Percentiles rank a stretch among this genome's conserved stretches.
Conservation (phyloP, 2,888 invertebrate species). For the Hirtodrosophila duncani region DNA sequence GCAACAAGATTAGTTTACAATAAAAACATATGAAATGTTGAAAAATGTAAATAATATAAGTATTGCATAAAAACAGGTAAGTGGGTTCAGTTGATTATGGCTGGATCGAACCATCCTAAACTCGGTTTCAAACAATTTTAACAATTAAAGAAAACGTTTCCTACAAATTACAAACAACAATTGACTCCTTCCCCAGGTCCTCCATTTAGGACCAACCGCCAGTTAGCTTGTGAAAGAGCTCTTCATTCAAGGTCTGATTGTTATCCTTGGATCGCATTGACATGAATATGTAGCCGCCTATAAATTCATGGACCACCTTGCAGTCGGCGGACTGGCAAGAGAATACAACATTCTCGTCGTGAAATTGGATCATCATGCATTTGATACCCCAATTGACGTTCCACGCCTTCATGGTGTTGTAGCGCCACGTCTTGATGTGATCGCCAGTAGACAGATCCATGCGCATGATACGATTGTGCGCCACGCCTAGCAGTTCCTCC, state of each 20-base stretch:
- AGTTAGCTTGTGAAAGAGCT: slow-evolving; percentile 98
- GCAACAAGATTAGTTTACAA: slow-evolving; percentile 36
- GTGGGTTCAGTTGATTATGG: slow-evolving; percentile 33
- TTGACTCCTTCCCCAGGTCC: too few relatives aligned
- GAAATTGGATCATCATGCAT: slow-evolving; percentile 99
- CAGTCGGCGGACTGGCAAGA: slow-evolving; percentile 97
- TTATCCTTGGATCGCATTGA: slow-evolving; percentile 98
- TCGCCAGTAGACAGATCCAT: slow-evolving; percentile 96
- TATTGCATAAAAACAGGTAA: slow-evolving; percentile 30
- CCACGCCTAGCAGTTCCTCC: slow-evolving; percentile 95
- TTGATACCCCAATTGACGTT: slow-evolving; percentile 99
- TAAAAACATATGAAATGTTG: slow-evolving; percentile 12
- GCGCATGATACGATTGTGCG: slow-evolving; percentile 95
- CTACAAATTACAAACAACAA: not conserved
- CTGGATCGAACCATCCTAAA: slow-evolving; percentile 7
- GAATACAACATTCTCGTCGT: slow-evolving; percentile 96
- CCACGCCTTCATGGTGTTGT: slow-evolving; percentile 98
- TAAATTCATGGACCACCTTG: slow-evolving; percentile 98
- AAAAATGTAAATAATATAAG: slow-evolving; percentile 13
- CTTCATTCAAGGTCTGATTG: slow-evolving; percentile 96
- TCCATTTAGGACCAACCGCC: slow-evolving; percentile 92
- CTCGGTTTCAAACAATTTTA: slow-evolving; percentile 2
- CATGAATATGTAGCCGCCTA: slow-evolving; percentile 98
- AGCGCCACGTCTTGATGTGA: slow-evolving; percentile 97
- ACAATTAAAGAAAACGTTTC: slow-evolving; percentile 13